Base-by-base conservation (phyloP, 2,797 vertebrate genomes). In the Myotis myotis region DNA sequence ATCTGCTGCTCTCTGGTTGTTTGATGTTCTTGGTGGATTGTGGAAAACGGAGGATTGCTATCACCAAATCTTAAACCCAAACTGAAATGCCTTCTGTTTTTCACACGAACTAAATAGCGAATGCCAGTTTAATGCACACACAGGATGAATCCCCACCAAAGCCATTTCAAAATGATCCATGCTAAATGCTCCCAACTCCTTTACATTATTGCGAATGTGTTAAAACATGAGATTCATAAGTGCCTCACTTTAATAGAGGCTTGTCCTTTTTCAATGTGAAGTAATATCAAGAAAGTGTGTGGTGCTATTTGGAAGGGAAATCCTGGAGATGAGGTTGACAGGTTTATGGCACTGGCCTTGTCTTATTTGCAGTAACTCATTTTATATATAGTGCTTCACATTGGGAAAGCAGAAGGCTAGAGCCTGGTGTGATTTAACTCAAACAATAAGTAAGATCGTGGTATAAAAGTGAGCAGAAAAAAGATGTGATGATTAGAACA, bases 351-450 rank as follows among this genome's bases (percentile, higher is more conserved):
- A 75, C 8, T 79, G 84, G 96, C 57, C 91, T 96, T 97, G 96
- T 95, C 95, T 98, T 98, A 98, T 98, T 98, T 98, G 98, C 98
- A 98, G 98, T 98, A 98, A 98, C 96, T 98, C 98, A 98, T 98
- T 98, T 98, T 97, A 96, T 98, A 97, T 97, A 97, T 96, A 95
- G 96, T 94, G 96, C 95, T 98, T 97, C 96, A 93, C 97, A 97
- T 22, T 92, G 97, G 93, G 28, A 93, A 97, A 97, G 96, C 94
- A 95, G 96, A 96, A 82, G 95, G 95, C 97, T 98, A 91, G 79
- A 95, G 94, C 81, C 82, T 22, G 93, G 95, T 92, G 91, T 98
- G 98, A 98, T 98, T 98, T 98, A 98, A 2, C 5, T 96, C 96
- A 96, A 44, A 82, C 87, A 33, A 25, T 97, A 97, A 97, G 95